Percentiles rank a stretch among this genome's conserved stretches.
phyloP scores from a whole-genome alignment of 2,888 invertebrate species.

The Oxystoma pomonae region DNA sequence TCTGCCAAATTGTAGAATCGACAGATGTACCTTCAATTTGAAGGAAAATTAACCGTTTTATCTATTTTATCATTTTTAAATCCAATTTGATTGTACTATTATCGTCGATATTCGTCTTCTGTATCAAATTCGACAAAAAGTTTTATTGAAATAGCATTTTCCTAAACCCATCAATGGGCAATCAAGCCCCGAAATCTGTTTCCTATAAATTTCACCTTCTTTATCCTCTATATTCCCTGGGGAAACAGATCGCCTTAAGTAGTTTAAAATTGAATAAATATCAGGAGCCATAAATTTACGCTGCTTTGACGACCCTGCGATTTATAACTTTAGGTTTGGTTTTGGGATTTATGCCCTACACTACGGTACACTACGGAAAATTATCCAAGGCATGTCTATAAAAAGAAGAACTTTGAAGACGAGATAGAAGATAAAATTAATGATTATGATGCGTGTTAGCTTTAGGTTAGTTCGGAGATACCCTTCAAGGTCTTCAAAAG shows the following conservation, averaged over 20 bases:
- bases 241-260: conserved; percentile 28
- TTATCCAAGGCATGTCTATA: background rate
- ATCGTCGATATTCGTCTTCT: no score
- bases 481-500: no score
- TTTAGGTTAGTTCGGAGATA: no score
- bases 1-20: no score
- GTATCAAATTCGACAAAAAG: no score
- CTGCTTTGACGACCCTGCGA: conserved; percentile 26
- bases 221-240: conserved; percentile 17
- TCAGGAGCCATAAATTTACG: conserved; percentile 29
- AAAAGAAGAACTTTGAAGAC: background rate
- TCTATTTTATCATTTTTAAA: no score
- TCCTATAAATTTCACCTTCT: conserved; percentile 22
- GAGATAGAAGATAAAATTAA: no score
- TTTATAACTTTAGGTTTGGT: conserved; percentile 28
- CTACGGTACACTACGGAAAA: background rate
- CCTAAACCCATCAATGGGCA: conserved; percentile 6
- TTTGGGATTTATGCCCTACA: conserved; percentile 25
- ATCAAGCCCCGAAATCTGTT: conserved; percentile 23
- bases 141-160: no score
- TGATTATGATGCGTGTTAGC: no score
- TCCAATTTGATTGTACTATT: no score
- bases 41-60: no score
- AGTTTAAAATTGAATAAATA: conserved; percentile 34
- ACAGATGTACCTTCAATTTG: no score